Evolutionary conservation across 2,888 invertebrate genomes (phyloP), one percentile per base, ranked within the genome.

Genomic region (Orchesellides sinensis): DNA sequence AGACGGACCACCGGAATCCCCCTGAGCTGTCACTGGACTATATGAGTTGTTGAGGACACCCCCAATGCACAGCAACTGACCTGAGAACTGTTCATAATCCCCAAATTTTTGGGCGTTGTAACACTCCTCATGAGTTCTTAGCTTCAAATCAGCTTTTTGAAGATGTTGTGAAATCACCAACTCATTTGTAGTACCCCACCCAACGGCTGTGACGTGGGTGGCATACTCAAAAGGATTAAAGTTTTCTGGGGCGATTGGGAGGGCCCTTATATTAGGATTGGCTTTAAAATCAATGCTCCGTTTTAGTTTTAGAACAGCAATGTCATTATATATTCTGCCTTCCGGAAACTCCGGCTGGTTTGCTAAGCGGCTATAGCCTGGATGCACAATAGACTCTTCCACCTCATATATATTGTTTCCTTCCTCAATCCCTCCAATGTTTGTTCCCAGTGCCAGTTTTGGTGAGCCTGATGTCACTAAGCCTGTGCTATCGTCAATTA

Each of bases 1-100:
- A 0, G 69, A 61, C 3, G 81, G 81, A 0, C 81, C 81, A 2
- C 74, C 74, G 0, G 74, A 74, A 25, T 82, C 74, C 10, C 81
- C 81, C 0, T 54, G 56, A 1, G 63, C 70, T 10, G 77, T 54
- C 21, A 32, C 40, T 40, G 35, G 45, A 49, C 81, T 68, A 12
- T 8, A 66, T 1, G 5, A 23, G 0, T 52, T 52, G 0, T 74
- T 61, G 19, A 66, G 3, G n/a, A 74, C 32, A 0, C 81, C 81
- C 10, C 81, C 81, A 32, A 74, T 40, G 35, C 81, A 81, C 8
- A 81, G 4, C 10, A 68, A 45, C 19, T 66, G 66, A 2, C 32
- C 12, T 2, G 2, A 40, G 10, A 2, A 40, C n/a, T 23, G 25
- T 79, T 70, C 0, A 19, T 23, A 17, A 52, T 79, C 27, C 49